Conservation (phyloP, 2,888 invertebrate species). For the Sussaba pulchella region DNA sequence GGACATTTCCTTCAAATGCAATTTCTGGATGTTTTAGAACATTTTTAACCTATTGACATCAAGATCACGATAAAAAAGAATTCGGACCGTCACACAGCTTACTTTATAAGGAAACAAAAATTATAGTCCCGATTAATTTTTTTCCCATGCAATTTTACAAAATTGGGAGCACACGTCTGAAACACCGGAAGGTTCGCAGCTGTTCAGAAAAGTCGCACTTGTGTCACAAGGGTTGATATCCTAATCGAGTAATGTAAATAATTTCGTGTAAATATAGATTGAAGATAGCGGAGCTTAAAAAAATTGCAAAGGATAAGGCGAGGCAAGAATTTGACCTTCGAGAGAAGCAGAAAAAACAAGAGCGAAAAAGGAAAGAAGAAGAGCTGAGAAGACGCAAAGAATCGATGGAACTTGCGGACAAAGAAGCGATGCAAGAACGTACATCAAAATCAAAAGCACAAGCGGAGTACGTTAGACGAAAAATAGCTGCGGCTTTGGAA, state of each 20-base stretch:
- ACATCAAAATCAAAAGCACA: constrained; percentile 59
- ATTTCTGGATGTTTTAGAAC: too few relatives aligned
- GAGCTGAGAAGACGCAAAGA: constrained; percentile 37
- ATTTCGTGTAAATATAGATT: constrained; percentile 42
- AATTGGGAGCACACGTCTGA: too few relatives aligned
- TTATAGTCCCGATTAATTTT: too few relatives aligned
- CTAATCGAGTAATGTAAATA: background rate
- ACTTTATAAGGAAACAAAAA: too few relatives aligned
- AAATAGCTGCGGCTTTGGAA: constrained; percentile 63
- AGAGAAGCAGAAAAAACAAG: constrained; percentile 46
- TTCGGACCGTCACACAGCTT: too few relatives aligned
- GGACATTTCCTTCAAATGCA: too few relatives aligned
- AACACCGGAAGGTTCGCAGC: too few relatives aligned
- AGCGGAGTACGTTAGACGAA: constrained; percentile 61
- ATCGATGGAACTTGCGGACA: constrained; percentile 59
- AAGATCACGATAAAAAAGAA: too few relatives aligned
- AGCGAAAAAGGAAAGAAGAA: constrained; percentile 49
- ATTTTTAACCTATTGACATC: too few relatives aligned
- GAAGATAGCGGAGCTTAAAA: constrained; percentile 49
- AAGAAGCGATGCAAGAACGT: constrained; percentile 47
- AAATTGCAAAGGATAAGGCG: constrained; percentile 45
- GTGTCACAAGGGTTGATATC: background rate
- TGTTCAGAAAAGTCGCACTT: background rate
- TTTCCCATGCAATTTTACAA: too few relatives aligned
- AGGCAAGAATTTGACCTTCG: constrained; percentile 37